phyloP scores from a whole-genome alignment of 2,113 vertebrate genomes.

The Poeciliopsis retropinna region DNA sequence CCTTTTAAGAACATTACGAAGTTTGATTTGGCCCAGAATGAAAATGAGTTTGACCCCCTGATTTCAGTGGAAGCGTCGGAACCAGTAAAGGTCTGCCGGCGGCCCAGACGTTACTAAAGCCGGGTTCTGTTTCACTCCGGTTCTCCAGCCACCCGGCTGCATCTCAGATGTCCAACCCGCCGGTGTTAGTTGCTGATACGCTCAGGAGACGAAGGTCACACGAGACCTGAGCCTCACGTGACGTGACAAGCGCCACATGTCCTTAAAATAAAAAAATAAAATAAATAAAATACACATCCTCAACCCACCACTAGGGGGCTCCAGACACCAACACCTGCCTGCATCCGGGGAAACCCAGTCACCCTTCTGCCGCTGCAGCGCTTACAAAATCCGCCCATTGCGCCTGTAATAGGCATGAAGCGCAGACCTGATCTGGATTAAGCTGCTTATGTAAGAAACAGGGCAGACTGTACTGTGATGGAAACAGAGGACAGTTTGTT shows the following conservation, averaged over 20 bases:
- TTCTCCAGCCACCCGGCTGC: constrained; percentile 17
- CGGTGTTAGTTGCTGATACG: constrained; percentile 53
- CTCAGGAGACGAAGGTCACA: constrained; percentile 54
- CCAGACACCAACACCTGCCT: constrained; percentile 10
- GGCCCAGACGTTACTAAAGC: constrained; percentile 25
- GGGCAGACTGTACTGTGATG: constrained; percentile 57
- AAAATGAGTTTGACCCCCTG: too few species aligned
- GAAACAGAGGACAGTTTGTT: constrained; percentile 47
- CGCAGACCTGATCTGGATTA: constrained; percentile 40
- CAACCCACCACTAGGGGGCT: constrained; percentile 65
- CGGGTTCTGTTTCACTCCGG: constrained; percentile 35
- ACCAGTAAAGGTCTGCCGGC: not conserved
- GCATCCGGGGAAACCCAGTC: not conserved
- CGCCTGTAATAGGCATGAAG: constrained; percentile 39
- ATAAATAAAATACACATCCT: not conserved
- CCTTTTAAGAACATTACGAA: too few species aligned
- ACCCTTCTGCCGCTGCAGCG: not conserved
- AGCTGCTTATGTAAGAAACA: constrained; percentile 68
- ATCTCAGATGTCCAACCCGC: constrained; percentile 62
- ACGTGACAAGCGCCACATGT: constrained; percentile 9
- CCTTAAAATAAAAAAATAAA: too few species aligned
- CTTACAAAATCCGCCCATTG: constrained; percentile 49
- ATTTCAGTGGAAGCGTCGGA: not conserved
- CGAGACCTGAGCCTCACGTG: constrained; percentile 53
- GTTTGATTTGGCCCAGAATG: too few species aligned